Base-by-base conservation (phyloP, 1,140 invertebrate species). In the Drosophila virilis region DNA sequence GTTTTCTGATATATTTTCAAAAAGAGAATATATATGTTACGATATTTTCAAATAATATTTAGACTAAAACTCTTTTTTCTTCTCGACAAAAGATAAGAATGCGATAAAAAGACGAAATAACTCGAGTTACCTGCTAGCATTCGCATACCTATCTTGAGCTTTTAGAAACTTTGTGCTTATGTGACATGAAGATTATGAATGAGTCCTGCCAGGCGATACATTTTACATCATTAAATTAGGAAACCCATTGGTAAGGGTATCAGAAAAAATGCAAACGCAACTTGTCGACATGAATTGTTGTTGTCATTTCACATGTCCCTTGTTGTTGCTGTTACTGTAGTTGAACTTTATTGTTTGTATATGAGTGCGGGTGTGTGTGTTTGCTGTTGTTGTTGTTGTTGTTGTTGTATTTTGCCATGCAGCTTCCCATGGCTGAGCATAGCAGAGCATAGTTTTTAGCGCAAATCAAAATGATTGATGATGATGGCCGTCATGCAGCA, bases 401-500 rank as follows among this genome's bases (percentile, higher is more conserved):
- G 48, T 40, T 59, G 62, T 48, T 78, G 77, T 66, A 42, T 64
- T 61, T 50, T 73, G 50, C 46, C 61, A 64, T 82, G 78, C 68
- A 17, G 61, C 28, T 60, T 45, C 33, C 15, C 70, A 60, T 71
- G 60, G 77, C 57, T 59, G 57, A 75, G 69, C 62, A 78, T 45
- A 83, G 77, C 70, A 71, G 72, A 76, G 75, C 82, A 84, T 77
- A 79, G 83, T 86, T 86, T 86, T 86, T 88, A 88, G 83, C 83
- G 83, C 83, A 86, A 86, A 86, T 86, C 83, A 86, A 86, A 86
- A 86, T 86, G 83, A 86, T 86, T 86, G 83, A 86, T 86, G 83
- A 86, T 86, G 83, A 88, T 86, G 83, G 83, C 54, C 79, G 77
- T 60, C 59, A 74, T 74, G 67, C 52, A 70, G 66, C 43, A 58